phyloP scores from a whole-genome alignment of 2,113 vertebrate genomes.

The Elaphurus davidianus region DNA sequence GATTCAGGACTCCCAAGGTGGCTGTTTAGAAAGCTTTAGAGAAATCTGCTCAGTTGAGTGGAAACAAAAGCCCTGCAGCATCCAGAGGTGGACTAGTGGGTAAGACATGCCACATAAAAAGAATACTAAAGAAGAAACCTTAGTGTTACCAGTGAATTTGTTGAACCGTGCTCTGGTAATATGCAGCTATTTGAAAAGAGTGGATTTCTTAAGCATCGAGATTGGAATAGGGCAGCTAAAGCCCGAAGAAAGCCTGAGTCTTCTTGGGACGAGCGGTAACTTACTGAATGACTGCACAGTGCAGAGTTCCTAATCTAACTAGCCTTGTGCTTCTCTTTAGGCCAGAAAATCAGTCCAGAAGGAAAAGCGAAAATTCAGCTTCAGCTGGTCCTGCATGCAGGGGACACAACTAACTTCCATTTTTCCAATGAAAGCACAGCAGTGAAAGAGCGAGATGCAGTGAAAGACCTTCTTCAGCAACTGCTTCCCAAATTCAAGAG shows the following conservation, averaged over 20 bases:
- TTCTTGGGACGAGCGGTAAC: neutral
- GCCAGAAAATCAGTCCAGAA: constrained; percentile 99
- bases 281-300: neutral
- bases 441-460: constrained; percentile 93
- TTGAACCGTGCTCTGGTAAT: neutral
- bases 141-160: neutral
- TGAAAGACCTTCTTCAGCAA: constrained; percentile 98
- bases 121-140: neutral
- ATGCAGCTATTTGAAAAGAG: neutral
- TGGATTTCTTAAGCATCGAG: neutral
- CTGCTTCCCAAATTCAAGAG: constrained; percentile 98
- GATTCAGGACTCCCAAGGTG: neutral
- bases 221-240: neutral
- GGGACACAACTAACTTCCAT: constrained; percentile 97
- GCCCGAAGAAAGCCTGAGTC: neutral
- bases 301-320: neutral
- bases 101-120: neutral
- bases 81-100: neutral
- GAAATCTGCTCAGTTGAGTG: neutral
- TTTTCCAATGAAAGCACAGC: constrained; percentile 96
- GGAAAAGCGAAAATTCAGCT: constrained; percentile 99
- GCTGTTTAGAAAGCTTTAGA: neutral
- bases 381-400: constrained; percentile 95
- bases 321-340: constrained; percentile 75
- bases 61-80: neutral